Base-by-base conservation (phyloP, 2,888 invertebrate genomes). In the Luperina nickerlii region DNA sequence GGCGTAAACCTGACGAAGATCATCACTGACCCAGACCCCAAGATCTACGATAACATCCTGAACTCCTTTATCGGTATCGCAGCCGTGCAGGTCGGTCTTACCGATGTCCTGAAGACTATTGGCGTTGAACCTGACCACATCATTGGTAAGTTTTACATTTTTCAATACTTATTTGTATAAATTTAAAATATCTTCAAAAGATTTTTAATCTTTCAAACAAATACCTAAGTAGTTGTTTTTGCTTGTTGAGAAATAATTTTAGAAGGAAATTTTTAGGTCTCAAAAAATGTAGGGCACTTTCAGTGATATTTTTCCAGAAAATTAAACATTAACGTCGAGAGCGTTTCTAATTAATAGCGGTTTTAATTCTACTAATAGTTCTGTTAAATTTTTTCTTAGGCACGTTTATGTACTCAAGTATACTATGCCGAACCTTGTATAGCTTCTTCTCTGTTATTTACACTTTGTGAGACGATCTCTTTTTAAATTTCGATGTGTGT, bases 11-110 rank as follows among this genome's bases (percentile, higher is more conserved):
- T 98, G 48, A 97, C 97, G 73, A 96, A 97, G 84, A 96, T 98
- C 82, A 94, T 98, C 86, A 97, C 97, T 60, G 97, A 97, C 8
- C 94, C 97, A 0, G 97, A 98, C 89, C 97, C 97, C 0, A 97
- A 96, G 84, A 97, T 97, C 81, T 98, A 98, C 91, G 97, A 98
- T 89, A 97, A 98, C 91, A 98, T 98, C 48, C 94, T 98, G 0
- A 97, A 98, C 94, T 98, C 98, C 8, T 98, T 98, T 95, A 97
- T 98, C 51, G 98, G 98, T 42, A 98, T 98, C 86, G 98, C 98
- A 6, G 98, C 98, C 24, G 97, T 98, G 27, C 98, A 95, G 94
- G 91, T 97, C 70, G 97, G 97, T 87, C 94, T 97, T n/a, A 97
- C 97, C 15, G 97, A 97, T 83, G 84, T 97, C 4, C 88, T 97